These are phyloP conservation scores for Zaprionus capensis DNA, from an alignment of 1,140 invertebrate genomes.

Conservation along the genomic window DNA sequence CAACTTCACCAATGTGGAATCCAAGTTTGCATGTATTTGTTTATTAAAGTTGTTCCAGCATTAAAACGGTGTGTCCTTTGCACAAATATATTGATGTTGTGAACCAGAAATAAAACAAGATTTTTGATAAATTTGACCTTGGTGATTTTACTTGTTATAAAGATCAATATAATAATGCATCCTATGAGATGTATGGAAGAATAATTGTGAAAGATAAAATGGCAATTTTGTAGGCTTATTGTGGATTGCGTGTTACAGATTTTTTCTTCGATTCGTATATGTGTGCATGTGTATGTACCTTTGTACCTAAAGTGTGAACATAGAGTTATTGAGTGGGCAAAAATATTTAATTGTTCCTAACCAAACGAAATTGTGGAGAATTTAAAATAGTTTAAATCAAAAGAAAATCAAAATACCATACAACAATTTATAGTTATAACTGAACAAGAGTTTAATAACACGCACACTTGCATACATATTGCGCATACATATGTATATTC, in stretches of 20 bases:
- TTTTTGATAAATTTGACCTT: slow-evolving; percentile 11
- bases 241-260: slow-evolving; percentile 53
- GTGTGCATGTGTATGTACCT: slow-evolving; percentile 21
- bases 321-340: slow-evolving; percentile 11
- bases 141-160: background rate
- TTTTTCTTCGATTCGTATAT: slow-evolving; percentile 43
- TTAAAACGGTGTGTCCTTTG: slow-evolving; percentile 53
- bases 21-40: slow-evolving; percentile 75
- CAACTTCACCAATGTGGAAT: slow-evolving; percentile 26
- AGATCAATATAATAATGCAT: background rate
- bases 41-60: slow-evolving; percentile 63
- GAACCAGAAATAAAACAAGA: slow-evolving; percentile 28
- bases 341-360: background rate
- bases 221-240: slow-evolving; percentile 27
- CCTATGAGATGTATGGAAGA: background rate
- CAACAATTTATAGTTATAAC: background rate
- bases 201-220: slow-evolving; percentile 8
- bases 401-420: background rate
- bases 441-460: background rate
- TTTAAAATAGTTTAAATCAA: background rate
- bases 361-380: background rate
- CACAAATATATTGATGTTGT: slow-evolving; percentile 43
- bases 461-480: slow-evolving; percentile 7
- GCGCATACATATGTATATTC: slow-evolving; percentile 24
- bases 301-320: slow-evolving; percentile 11